phyloP scores from a whole-genome alignment of 2,113 vertebrate species.

The Alexandromys fortis region DNA sequence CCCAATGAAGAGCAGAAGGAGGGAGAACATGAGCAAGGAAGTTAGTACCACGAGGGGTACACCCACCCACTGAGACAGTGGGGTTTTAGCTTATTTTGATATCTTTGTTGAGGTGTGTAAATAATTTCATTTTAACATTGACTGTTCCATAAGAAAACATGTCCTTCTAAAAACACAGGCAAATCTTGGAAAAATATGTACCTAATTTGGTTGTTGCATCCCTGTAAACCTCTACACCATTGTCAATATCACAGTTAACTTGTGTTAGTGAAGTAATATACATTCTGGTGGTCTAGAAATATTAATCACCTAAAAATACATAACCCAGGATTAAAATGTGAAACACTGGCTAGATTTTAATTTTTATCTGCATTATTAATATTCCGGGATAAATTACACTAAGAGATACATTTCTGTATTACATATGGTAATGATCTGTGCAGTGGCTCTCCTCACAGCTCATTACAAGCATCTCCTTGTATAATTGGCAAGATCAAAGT shows the following conservation, averaged over 20 bases:
- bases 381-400: background rate
- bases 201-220: background rate
- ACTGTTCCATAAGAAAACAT: slow-evolving; percentile 21
- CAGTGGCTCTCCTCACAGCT: background rate
- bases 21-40: too few species aligned
- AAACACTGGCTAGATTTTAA: background rate
- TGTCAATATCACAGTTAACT: background rate
- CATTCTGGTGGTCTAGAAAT: background rate
- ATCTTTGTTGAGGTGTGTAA: background rate
- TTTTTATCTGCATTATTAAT: slow-evolving; percentile 35
- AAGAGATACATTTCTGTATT: background rate
- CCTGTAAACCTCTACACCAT: background rate
- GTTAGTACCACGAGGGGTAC: too few species aligned
- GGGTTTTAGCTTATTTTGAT: slow-evolving; percentile 38
- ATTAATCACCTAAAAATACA: background rate
- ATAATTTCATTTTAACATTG: slow-evolving; percentile 29
- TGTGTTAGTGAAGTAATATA: background rate
- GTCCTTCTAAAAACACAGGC: slow-evolving; percentile 16
- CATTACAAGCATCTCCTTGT: background rate
- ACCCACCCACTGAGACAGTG: too few species aligned
- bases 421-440: background rate
- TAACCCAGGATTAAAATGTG: background rate
- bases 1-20: too few species aligned
- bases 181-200: slow-evolving; percentile 1
- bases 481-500: slow-evolving; percentile 26